phyloP scores from a whole-genome alignment of 2,113 vertebrate species.

The Oreochromis spilurus region DNA sequence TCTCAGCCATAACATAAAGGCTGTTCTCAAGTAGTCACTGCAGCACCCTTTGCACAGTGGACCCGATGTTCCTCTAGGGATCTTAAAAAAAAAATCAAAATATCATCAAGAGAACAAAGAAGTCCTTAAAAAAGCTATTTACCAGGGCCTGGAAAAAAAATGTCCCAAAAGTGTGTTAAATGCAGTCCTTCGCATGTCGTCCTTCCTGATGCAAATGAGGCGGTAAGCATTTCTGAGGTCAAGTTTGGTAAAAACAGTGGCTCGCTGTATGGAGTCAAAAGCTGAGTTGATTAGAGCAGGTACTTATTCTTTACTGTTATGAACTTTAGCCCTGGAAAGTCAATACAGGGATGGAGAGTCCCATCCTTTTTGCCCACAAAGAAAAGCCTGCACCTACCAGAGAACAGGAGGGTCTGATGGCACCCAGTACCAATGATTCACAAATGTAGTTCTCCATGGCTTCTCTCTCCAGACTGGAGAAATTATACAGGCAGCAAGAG shows the following conservation, averaged over 20 bases:
- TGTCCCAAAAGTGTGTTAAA: background rate
- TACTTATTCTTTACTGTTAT: background rate
- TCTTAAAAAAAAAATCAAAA: background rate
- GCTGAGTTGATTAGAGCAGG: rapidly evolving
- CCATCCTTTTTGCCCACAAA: too few relatives aligned
- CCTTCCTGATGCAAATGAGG: background rate
- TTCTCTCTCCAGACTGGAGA: too few relatives aligned
- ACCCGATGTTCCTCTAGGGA: background rate
- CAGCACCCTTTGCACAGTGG: background rate
- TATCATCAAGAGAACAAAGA: background rate
- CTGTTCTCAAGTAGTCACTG: background rate
- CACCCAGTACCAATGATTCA: too few relatives aligned
- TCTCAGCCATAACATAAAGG: background rate
- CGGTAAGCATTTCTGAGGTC: background rate
- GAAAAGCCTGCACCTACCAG: too few relatives aligned
- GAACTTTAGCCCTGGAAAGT: too few relatives aligned
- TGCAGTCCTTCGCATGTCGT: background rate
- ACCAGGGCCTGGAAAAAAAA: background rate
- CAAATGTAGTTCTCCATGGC: too few relatives aligned
- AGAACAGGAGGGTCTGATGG: too few relatives aligned
- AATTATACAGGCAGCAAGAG: too few relatives aligned
- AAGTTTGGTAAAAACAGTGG: background rate
- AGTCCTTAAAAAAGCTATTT: background rate
- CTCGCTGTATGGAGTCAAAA: rapidly evolving
- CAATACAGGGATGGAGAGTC: too few relatives aligned